These are phyloP conservation scores for Chrysemys picta DNA, from an alignment of 2,113 vertebrate genomes.

Conservation along the genomic window DNA sequence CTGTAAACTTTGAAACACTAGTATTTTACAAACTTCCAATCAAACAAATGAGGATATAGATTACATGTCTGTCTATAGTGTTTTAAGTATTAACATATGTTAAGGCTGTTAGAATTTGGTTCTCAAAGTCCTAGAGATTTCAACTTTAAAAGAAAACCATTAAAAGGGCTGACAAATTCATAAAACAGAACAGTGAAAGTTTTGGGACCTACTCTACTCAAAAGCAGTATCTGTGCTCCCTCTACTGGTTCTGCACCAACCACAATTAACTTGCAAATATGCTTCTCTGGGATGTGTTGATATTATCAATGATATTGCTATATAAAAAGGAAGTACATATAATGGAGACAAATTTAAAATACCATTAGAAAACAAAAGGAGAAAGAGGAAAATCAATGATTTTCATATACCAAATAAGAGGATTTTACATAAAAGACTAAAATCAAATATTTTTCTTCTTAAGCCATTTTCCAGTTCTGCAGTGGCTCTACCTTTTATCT, in stretches of 20 bases:
- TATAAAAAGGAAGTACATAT: background rate
- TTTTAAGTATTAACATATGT: background rate
- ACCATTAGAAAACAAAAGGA: background rate
- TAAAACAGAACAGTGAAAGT: background rate
- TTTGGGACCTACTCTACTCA: background rate
- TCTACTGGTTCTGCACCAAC: conserved; percentile 48
- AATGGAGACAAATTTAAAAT: background rate
- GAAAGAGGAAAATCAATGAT: background rate
- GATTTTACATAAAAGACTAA: background rate
- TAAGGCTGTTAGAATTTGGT: background rate
- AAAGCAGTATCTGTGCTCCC: conserved; percentile 61
- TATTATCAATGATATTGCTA: fast-evolving
- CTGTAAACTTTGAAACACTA: fast-evolving
- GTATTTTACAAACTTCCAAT: background rate
- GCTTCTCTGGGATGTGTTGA: background rate
- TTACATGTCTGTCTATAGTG: background rate
- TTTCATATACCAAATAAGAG: background rate
- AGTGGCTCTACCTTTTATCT: background rate
- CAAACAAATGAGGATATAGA: background rate
- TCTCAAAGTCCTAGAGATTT: background rate
- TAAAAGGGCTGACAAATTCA: background rate
- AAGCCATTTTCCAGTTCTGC: fast-evolving
- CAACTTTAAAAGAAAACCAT: background rate
- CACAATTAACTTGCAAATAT: conserved; percentile 11
- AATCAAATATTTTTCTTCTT: background rate